Conservation (phyloP, 2,113 vertebrate genomes). For the Charadrius vociferus region DNA sequence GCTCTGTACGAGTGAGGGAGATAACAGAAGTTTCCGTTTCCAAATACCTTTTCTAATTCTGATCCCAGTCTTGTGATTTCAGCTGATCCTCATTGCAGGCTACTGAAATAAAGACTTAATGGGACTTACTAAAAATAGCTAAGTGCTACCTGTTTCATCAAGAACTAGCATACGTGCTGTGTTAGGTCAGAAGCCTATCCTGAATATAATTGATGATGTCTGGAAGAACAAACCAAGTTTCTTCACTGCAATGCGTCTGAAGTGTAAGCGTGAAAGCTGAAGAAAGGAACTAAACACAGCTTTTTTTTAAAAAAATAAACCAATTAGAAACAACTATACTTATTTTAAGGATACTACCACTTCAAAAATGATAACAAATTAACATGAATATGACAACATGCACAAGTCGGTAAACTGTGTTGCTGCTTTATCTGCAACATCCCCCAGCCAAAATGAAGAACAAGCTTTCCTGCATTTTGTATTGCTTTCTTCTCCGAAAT, state of each 20-base stretch:
- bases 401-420: neutral
- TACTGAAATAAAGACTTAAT: neutral
- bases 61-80: neutral
- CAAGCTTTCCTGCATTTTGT: neutral
- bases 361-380: neutral
- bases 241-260: neutral
- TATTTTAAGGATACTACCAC: neutral
- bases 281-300: neutral
- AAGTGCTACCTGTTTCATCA: neutral
- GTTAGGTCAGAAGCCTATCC: neutral
- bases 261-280: neutral
- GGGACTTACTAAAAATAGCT: neutral
- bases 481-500: neutral
- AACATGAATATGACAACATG: neutral
- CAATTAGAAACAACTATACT: neutral
- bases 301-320: neutral
- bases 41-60: neutral
- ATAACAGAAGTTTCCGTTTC: neutral
- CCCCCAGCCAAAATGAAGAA: accelerated
- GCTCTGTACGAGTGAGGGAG: neutral
- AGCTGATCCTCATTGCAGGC: neutral
- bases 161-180: neutral
- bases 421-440: neutral
- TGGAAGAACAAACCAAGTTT: neutral
- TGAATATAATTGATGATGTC: neutral